A percentile compares a stretch with the other conserved stretches of the same genome.
phyloP scores from a whole-genome alignment of 2,888 invertebrate species.

The Hermaeophaga mercurialis region DNA sequence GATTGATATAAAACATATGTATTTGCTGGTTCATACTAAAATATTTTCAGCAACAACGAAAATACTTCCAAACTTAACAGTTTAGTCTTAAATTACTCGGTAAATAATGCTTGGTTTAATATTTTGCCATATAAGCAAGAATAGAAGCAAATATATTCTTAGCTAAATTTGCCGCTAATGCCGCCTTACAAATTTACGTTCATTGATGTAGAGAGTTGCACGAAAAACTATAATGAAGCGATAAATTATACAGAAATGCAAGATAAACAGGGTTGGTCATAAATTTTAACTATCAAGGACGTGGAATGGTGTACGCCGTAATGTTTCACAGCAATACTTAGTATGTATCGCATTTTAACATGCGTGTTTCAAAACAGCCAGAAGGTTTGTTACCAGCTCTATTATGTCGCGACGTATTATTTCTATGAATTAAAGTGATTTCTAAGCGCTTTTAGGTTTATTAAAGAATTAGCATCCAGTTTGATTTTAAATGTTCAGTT shows the following conservation, averaged over 20 bases:
- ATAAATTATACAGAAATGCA: slow-evolving; percentile 32
- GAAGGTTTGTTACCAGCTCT: slow-evolving; percentile 10
- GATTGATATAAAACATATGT: too few species aligned
- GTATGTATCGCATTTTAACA: slow-evolving; percentile 30
- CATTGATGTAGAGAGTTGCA: slow-evolving; percentile 21
- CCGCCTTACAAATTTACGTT: slow-evolving; percentile 14
- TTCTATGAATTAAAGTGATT: slow-evolving; percentile 30
- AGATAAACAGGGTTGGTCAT: slow-evolving; percentile 31
- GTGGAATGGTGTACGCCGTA: slow-evolving; percentile 28
- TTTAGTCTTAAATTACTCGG: too few species aligned
- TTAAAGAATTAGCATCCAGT: too few species aligned
- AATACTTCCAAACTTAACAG: too few species aligned
- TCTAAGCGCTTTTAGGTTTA: too few species aligned
- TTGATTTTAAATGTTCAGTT: too few species aligned
- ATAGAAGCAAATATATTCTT: neutral
- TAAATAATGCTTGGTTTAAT: slow-evolving; percentile 1
- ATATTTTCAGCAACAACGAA: too few species aligned
- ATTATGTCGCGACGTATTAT: slow-evolving; percentile 19
- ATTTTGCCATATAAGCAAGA: neutral
- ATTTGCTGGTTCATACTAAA: too few species aligned
- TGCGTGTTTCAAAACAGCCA: slow-evolving; percentile 34
- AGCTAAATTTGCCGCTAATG: slow-evolving; percentile 4
- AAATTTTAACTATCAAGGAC: slow-evolving; percentile 33
- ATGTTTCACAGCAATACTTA: slow-evolving; percentile 28
- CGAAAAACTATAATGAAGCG: slow-evolving; percentile 35